phyloP scores from a whole-genome alignment of 2,888 invertebrate genomes.

The Diadegma fenestrale region DNA sequence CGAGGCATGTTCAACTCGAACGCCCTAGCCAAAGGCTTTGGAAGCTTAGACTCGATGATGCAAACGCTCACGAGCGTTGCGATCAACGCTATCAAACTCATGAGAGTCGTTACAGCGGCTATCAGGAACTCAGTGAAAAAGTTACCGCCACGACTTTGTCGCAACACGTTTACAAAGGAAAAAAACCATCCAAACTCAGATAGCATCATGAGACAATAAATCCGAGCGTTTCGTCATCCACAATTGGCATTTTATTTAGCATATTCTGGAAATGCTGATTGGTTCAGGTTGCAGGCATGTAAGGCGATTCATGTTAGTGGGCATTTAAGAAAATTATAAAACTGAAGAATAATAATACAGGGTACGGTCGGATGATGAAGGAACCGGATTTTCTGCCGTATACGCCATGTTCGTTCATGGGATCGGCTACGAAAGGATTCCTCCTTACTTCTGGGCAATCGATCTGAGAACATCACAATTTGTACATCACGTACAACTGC shows the following conservation, averaged over 20 bases:
- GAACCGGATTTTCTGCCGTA: conserved; percentile 48
- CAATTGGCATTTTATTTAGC: neutral
- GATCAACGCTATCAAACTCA: no score
- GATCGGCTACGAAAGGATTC: conserved; percentile 65
- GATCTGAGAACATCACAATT: conserved; percentile 51
- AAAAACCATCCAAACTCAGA: no score
- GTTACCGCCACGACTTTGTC: no score
- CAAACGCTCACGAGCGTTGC: no score
- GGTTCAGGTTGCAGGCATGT: neutral
- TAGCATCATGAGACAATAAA: no score
- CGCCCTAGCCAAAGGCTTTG: no score
- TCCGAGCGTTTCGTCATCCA: no score
- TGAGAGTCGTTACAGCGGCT: no score
- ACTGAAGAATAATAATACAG: neutral
- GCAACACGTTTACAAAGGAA: no score
- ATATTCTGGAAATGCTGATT: neutral
- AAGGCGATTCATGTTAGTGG: neutral
- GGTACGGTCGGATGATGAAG: conserved; percentile 1
- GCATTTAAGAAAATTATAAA: neutral
- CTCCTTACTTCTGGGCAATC: conserved; percentile 66
- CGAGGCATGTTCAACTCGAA: no score
- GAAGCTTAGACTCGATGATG: no score
- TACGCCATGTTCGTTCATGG: conserved; percentile 59
- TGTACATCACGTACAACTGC: neutral
- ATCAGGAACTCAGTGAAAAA: no score